Percentiles rank a stretch among this genome's conserved stretches.
Evolutionary conservation across 2,113 vertebrate genomes (phyloP).

Genomic region (Stegastes partitus): DNA sequence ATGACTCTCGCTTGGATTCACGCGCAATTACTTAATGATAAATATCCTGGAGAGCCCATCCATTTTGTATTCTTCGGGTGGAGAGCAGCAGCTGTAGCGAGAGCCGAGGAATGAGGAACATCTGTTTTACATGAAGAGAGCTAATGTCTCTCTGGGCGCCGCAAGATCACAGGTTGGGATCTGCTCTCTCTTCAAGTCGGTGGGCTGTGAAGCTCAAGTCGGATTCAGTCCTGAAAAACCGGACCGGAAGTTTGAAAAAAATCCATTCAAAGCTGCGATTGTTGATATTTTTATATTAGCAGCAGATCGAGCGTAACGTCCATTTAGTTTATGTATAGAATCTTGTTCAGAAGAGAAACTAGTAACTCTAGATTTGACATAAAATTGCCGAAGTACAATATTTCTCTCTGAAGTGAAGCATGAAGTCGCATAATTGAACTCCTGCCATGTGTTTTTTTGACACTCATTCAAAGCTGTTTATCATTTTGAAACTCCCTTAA

Average conservation of each 20-base stretch:
- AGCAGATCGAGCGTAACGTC: too few species aligned
- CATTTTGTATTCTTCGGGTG: slow-evolving; percentile 39
- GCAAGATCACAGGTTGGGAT: slow-evolving; percentile 29
- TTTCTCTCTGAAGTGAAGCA: too few species aligned
- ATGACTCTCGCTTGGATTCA: slow-evolving; percentile 57
- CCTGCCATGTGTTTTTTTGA: too few species aligned
- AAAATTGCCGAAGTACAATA: too few species aligned
- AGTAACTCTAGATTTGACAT: too few species aligned
- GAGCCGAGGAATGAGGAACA: slow-evolving; percentile 56
- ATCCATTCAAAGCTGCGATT: background rate
- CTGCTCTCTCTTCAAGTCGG: background rate
- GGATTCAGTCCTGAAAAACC: background rate
- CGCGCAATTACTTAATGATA: slow-evolving; percentile 58
- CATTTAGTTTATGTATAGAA: too few species aligned
- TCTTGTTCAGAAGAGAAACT: too few species aligned
- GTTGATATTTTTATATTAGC: too few species aligned
- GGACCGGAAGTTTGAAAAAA: background rate
- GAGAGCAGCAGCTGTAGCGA: slow-evolving; percentile 52
- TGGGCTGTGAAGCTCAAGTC: background rate
- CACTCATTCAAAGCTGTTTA: too few species aligned
- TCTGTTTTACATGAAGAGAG: slow-evolving; percentile 60
- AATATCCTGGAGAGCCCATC: slow-evolving; percentile 59
- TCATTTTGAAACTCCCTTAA: too few species aligned
- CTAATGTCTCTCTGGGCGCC: slow-evolving; percentile 29
- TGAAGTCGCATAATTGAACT: too few species aligned